A percentile compares a stretch with the other conserved stretches of the same genome.
Evolutionary conservation across 2,797 vertebrate species (phyloP).

Genomic region (Austrolebias charrua): DNA sequence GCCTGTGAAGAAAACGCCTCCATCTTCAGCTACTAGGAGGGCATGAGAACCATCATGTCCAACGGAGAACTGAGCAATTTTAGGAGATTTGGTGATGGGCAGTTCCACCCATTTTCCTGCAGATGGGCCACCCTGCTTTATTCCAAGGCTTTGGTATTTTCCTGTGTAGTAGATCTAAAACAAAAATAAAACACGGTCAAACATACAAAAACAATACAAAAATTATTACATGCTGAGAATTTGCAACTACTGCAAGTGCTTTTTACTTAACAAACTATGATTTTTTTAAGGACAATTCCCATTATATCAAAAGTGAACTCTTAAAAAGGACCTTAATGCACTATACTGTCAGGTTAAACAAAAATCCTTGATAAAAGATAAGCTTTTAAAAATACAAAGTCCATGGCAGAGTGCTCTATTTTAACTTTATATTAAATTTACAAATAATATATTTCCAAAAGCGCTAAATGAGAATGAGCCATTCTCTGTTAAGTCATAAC

Average conservation of each 20-base stretch:
- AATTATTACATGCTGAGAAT: neutral
- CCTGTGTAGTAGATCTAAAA: conserved; percentile 96
- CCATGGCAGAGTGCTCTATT: too few relatives aligned
- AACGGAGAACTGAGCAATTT: conserved; percentile 96
- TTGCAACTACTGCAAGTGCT: neutral
- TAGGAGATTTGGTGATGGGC: conserved; percentile 97
- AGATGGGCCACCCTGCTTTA: conserved; percentile 97
- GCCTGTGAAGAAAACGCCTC: conserved; percentile 97
- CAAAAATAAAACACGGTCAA: neutral
- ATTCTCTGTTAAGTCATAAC: neutral
- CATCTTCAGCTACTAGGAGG: conserved; percentile 95
- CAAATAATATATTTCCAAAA: neutral
- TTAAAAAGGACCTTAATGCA: too few relatives aligned
- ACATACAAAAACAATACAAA: neutral
- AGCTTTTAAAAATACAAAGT: too few relatives aligned
- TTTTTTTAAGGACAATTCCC: neutral
- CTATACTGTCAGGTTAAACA: too few relatives aligned
- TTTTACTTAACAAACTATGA: neutral
- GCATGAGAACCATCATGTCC: conserved; percentile 98
- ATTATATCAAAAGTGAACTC: conserved; percentile 1
- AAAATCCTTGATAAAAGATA: too few relatives aligned
- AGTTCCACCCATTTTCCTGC: conserved; percentile 98
- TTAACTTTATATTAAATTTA: too few relatives aligned
- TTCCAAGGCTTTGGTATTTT: conserved; percentile 98
- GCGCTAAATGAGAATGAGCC: neutral